Conservation (phyloP, 2,888 invertebrate genomes). For the Lottia gigantea region DNA sequence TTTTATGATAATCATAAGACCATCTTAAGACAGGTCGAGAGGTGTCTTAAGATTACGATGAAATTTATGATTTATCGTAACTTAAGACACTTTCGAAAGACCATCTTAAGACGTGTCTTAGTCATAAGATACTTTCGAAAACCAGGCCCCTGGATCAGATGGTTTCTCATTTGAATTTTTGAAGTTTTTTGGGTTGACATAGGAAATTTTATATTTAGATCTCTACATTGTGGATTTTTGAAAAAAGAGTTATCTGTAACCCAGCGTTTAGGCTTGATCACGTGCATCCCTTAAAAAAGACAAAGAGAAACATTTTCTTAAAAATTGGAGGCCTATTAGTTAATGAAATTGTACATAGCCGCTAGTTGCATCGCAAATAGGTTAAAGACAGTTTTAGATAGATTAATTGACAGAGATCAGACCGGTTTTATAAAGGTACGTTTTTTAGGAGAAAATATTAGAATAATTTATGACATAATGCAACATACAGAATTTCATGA, state of each 20-base stretch:
- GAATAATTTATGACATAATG: constrained; percentile 26
- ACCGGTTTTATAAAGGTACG: constrained; percentile 16
- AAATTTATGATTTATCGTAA: too few relatives aligned
- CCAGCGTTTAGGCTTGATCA: constrained; percentile 28
- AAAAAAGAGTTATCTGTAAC: constrained; percentile 20
- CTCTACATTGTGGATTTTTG: constrained; percentile 14
- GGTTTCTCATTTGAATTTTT: too few relatives aligned
- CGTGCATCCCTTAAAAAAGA: constrained; percentile 28
- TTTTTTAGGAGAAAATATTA: constrained; percentile 24
- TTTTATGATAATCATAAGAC: too few relatives aligned
- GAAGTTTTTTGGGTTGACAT: constrained; percentile 23
- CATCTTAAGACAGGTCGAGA: too few relatives aligned
- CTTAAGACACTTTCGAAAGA: too few relatives aligned
- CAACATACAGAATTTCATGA: constrained; percentile 20
- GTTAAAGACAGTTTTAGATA: constrained; percentile 16
- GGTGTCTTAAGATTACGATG: too few relatives aligned
- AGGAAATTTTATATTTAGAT: constrained; percentile 15
- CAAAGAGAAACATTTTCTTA: constrained; percentile 19
- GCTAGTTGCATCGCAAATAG: constrained; percentile 23
- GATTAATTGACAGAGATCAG: constrained; percentile 21
- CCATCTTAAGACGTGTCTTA: too few relatives aligned
- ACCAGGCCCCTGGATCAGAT: too few relatives aligned
- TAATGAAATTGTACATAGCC: constrained; percentile 17
- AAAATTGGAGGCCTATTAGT: constrained; percentile 26
- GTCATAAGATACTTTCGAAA: too few relatives aligned